Evolutionary conservation across 2,797 vertebrate genomes (phyloP), one percentile per base, ranked within the genome.

Genomic region (Pseudopleuronectes americanus): DNA sequence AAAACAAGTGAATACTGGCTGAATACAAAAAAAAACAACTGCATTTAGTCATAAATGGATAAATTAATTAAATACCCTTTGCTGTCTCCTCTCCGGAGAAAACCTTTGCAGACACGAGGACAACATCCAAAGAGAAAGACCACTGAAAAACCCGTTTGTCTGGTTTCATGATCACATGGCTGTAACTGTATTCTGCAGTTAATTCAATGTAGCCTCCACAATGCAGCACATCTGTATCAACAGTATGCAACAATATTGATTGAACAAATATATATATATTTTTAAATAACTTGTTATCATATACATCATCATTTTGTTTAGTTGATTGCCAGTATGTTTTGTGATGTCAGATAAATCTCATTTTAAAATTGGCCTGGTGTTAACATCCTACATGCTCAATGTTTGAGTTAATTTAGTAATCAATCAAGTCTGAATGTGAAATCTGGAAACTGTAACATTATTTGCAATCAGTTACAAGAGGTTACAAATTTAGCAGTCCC

Each of bases 391-490:
- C n/a, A n/a, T 60, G 41, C 16, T 16, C 41, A 14, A 43, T 43
- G 6, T 43, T 43, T 43, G 0, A 6, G 2, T 14, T 43, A 4
- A 43, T 43, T 21, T 10, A 53, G 8, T 49, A 2, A 33, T 38
- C 36, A 4, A 48, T 58, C 23, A 24, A 48, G 9, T 49, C 9
- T 36, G 13, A 24, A 17, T 33, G 12, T 23, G 48, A 57, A 6
- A 54, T 31, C 7, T 43, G 13, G 1, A 17, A 43, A 31, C 16
- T 17, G 12, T 21, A 7, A 19, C 38, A 61, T 24, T 26, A 76
- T 74, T 59, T 71, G 43, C 2, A 3, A 23, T 55, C 28, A 26
- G 17, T 66, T 57, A 54, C 8, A 56, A 56, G 68, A 77, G 24
- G 43, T 52, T 51, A 6, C 26, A 9, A 4, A 17, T 59, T 55